These are phyloP conservation scores for Bactericera cockerelli DNA, from an alignment of 1,140 invertebrate genomes.

Conservation along the genomic window DNA sequence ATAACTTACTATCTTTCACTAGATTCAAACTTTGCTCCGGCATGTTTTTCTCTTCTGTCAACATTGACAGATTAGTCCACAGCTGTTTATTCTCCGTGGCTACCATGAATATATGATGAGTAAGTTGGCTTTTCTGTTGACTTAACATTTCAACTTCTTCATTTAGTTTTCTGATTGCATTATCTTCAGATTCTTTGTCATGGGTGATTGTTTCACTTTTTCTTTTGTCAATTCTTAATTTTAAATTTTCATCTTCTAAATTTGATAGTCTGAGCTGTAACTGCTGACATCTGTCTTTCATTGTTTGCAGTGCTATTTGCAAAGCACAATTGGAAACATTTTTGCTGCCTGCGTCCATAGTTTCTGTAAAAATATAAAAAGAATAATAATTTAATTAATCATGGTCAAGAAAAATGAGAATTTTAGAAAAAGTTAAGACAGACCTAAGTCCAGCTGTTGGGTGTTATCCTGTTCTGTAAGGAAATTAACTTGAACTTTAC, in stretches of 20 bases:
- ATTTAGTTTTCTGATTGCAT: conserved; percentile 33
- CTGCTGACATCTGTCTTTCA: conserved; percentile 58
- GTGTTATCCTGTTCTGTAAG: too few relatives aligned
- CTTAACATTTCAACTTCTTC: conserved; percentile 45
- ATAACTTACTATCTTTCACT: conserved; percentile 30
- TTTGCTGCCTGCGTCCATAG: too few relatives aligned
- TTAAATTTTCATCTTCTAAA: conserved; percentile 57
- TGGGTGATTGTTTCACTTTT: conserved; percentile 19
- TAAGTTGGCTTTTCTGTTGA: conserved; percentile 54
- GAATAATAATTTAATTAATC: too few relatives aligned
- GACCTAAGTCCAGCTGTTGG: too few relatives aligned
- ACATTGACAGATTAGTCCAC: conserved; percentile 50
- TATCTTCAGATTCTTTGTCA: conserved; percentile 24
- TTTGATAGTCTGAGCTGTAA: conserved; percentile 47
- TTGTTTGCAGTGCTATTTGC: conserved; percentile 56
- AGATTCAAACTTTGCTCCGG: too few relatives aligned
- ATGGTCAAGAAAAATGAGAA: too few relatives aligned
- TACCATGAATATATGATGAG: conserved; percentile 59
- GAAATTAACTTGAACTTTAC: too few relatives aligned
- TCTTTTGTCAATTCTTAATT: conserved; percentile 37
- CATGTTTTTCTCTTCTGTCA: conserved; percentile 38
- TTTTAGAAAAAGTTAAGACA: too few relatives aligned
- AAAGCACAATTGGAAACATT: conserved; percentile 38
- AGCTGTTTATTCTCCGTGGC: conserved; percentile 59
- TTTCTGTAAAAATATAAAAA: too few relatives aligned